Evolutionary conservation across 2,113 vertebrate species (phyloP).

Genomic region (Empidonax alnorum): DNA sequence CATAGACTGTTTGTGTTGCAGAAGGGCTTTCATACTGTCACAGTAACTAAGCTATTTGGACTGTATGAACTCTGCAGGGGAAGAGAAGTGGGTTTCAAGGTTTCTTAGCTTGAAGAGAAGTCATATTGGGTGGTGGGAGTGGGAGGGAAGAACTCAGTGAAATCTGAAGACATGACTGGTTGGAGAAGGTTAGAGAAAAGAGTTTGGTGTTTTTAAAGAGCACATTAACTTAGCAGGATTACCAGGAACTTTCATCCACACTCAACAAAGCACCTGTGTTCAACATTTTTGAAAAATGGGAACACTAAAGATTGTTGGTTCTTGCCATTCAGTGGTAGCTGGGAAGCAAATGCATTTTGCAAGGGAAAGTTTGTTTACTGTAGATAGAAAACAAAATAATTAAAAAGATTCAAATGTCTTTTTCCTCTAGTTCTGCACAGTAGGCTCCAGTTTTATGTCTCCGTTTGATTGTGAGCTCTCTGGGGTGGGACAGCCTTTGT

Average conservation of each 20-base stretch:
- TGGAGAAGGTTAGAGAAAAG: background rate
- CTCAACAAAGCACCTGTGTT: background rate
- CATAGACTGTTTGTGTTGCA: background rate
- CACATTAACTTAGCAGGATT: background rate
- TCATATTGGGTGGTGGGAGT: background rate
- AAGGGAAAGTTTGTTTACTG: constrained; percentile 58
- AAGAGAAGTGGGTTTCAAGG: constrained; percentile 18
- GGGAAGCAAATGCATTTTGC: constrained; percentile 24
- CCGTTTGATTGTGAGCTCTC: constrained; percentile 49
- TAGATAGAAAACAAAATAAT: constrained; percentile 54
- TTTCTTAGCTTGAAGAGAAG: constrained; percentile 7
- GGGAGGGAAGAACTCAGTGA: background rate
- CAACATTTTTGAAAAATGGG: background rate
- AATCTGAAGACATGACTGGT: background rate
- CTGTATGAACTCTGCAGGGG: background rate
- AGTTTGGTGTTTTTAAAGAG: background rate
- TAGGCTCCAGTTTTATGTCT: constrained; percentile 55
- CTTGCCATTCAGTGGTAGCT: background rate
- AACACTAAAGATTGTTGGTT: background rate
- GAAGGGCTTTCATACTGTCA: constrained; percentile 25
- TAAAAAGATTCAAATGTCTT: constrained; percentile 42
- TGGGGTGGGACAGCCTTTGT: constrained; percentile 56
- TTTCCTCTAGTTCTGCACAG: constrained; percentile 43
- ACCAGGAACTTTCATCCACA: background rate
- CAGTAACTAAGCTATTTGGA: constrained; percentile 19